Evolutionary conservation across 2,797 vertebrate genomes (phyloP).

Genomic region (Salarias fasciatus): DNA sequence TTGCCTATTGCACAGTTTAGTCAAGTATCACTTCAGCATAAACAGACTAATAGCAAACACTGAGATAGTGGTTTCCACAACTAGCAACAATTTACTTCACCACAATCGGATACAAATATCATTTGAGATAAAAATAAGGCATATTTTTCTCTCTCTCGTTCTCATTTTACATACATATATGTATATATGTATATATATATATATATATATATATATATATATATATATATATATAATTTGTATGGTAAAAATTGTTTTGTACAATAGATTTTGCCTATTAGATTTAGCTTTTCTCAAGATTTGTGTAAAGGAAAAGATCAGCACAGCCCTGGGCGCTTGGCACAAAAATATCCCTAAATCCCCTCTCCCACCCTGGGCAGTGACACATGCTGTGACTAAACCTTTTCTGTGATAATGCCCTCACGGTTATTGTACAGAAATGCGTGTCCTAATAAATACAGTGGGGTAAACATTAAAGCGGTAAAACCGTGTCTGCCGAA

Average conservation of each 20-base stretch:
- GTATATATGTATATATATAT: no score
- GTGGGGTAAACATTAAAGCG: constrained; percentile 39
- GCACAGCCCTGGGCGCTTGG: constrained; percentile 61
- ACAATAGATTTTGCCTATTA: constrained; percentile 58
- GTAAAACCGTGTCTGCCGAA: constrained; percentile 40
- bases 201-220: no score
- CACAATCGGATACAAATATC: constrained; percentile 43
- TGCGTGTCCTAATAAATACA: constrained; percentile 60
- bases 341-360: constrained; percentile 73
- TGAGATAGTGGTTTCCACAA: constrained; percentile 64
- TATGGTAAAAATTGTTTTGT: constrained; percentile 31
- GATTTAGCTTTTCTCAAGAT: constrained; percentile 53
- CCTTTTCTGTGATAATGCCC: constrained; percentile 58
- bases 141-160: no score
- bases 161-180: no score
- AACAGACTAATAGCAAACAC: constrained; percentile 77
- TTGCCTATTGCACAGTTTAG: constrained; percentile 78
- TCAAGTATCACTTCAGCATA: constrained; percentile 80
- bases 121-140: constrained; percentile 23
- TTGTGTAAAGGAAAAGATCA: constrained; percentile 51
- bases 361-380: constrained; percentile 62
- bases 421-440: constrained; percentile 59
- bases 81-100: constrained; percentile 61
- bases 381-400: constrained; percentile 74
- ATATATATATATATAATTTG: no score